Evolutionary conservation across 2,113 vertebrate species (phyloP).

Genomic region (Atlantisia rogersi): DNA sequence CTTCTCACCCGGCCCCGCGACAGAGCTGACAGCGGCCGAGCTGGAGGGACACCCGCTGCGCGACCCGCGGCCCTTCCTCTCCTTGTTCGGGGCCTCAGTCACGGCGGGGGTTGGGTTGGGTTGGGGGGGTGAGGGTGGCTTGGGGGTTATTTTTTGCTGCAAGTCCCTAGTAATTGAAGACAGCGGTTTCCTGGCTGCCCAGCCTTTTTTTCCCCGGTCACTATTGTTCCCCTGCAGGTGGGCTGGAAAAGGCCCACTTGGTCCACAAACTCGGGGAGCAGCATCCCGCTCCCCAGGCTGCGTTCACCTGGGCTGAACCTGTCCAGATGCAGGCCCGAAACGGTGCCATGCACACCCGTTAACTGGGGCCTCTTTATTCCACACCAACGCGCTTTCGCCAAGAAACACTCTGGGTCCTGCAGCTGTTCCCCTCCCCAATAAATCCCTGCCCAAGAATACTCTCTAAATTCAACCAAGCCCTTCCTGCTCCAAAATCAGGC

Average conservation of each 20-base stretch:
- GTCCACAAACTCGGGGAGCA: fast-evolving
- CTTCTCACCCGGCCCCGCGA: not conserved
- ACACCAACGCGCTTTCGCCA: not conserved
- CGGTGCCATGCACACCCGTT: fast-evolving
- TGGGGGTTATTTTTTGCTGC: too few relatives aligned
- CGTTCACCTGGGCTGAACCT: fast-evolving
- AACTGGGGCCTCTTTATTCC: not conserved
- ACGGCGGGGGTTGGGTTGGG: too few relatives aligned
- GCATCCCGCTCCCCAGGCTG: fast-evolving
- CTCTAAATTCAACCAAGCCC: not conserved
- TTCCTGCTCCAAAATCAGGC: not conserved
- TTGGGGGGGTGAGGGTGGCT: too few relatives aligned
- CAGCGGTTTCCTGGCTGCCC: not conserved
- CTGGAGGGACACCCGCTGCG: too few relatives aligned
- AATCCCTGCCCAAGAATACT: fast-evolving
- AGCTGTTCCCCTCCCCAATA: not conserved
- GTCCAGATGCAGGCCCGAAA: fast-evolving
- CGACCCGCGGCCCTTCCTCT: too few relatives aligned
- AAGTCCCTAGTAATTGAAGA: too few relatives aligned
- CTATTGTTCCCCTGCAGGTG: fast-evolving
- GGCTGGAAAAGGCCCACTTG: fast-evolving
- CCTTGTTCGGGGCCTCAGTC: too few relatives aligned
- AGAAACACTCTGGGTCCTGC: fast-evolving
- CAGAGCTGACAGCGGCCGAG: too few relatives aligned
- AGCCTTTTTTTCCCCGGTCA: too few relatives aligned